phyloP scores from a whole-genome alignment of 2,888 invertebrate genomes.

The Cremastinae sp. region DNA sequence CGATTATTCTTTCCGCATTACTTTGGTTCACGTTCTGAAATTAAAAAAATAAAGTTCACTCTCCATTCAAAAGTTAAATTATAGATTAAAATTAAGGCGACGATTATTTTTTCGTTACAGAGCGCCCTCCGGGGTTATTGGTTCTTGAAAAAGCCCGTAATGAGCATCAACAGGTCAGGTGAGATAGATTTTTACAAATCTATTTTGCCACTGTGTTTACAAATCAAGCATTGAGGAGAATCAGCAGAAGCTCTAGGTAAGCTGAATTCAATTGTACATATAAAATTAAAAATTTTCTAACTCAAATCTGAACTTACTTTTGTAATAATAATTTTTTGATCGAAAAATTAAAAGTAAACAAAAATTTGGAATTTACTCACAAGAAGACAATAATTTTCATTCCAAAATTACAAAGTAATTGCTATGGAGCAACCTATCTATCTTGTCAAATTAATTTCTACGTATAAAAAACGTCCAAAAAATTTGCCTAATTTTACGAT shows the following conservation, averaged over 20 bases:
- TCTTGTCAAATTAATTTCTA: too few relatives aligned
- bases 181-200: conserved; percentile 65
- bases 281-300: background rate
- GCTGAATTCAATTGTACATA: conserved; percentile 40
- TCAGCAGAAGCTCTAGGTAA: conserved; percentile 68
- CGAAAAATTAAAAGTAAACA: background rate
- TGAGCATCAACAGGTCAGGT: conserved; percentile 69
- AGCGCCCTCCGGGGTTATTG: conserved; percentile 77
- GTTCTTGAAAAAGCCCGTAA: conserved; percentile 76
- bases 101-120: conserved; percentile 72
- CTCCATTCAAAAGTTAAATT: background rate
- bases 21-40: conserved; percentile 68
- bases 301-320: background rate
- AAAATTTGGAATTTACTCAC: conserved; percentile 10
- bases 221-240: conserved; percentile 64
- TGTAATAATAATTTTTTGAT: too few relatives aligned
- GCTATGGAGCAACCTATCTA: too few relatives aligned
- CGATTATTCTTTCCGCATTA: conserved; percentile 71
- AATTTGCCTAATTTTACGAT: too few relatives aligned
- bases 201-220: conserved; percentile 29
- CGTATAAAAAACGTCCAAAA: too few relatives aligned
- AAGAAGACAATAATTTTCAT: too few relatives aligned
- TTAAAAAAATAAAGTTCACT: conserved; percentile 11
- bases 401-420: too few relatives aligned
- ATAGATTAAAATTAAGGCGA: too few relatives aligned